Base-by-base conservation (phyloP, 2,113 vertebrate genomes). In the Antechinus stuartii region DNA sequence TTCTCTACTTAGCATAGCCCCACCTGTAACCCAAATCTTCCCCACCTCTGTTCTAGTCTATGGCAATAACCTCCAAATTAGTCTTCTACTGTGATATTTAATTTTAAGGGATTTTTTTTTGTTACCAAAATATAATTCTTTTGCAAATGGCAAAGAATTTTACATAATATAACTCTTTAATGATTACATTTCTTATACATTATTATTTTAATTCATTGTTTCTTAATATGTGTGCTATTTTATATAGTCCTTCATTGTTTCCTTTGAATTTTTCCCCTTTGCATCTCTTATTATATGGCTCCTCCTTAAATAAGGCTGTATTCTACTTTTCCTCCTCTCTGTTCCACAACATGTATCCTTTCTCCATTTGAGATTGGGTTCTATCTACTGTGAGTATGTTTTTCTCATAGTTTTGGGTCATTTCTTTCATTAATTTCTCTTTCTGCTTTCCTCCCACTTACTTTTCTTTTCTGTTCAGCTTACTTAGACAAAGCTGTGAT, bases 151-250 rank as follows among this genome's bases (percentile, higher is more conserved):
- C 68, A n/a, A n/a, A 42, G 6, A 8, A 42, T 84, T 16, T 84
- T 42, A 23, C 30, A 30, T 35, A 23, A 30, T 35, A 8, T 84
- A 42, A 2, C n/a, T 42, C 68, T 42, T 42, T 84, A 19, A 84
- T 22, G 6, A n/a, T 42, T 42, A 42, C 2, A 84, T 84, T 84
- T 84, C 68, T 23, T 42, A 84, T 84, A 22, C 2, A 84, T 22
- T n/a, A 5, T 30, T 14, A 57, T 27, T 57, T 57, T 57, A 57
- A 68, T 5, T 84, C n/a, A 42, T 42, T 1, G 35, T 84, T 84
- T 92, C 27, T 12, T n/a, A 47, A 52, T 47, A 23, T 42, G 95
- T 91, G 76, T 84, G 42, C 94, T 47, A 91, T 95, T 91, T 61
- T 91, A 49, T 90, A 57, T 94, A 50, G 5, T 91, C 0, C 95